Conservation (phyloP, 2,888 invertebrate genomes). For the Eristalinus sepulchralis region DNA sequence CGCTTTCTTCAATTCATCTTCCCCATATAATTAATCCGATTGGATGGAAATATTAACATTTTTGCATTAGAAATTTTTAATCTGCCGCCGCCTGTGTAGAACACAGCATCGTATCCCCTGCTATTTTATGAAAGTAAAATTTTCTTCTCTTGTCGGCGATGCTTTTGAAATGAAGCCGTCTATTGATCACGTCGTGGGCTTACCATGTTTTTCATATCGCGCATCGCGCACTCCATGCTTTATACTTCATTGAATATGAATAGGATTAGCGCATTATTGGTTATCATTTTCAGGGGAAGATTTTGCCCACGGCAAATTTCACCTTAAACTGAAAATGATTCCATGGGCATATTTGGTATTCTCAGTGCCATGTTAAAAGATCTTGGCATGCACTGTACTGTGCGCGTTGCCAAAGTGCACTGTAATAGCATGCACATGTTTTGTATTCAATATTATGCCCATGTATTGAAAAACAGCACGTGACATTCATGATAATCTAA, state of each 20-base stretch:
- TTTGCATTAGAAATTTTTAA: slow-evolving; percentile 31
- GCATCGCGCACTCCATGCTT: slow-evolving; percentile 35
- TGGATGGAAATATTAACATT: slow-evolving; percentile 44
- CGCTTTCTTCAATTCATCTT: slow-evolving; percentile 47
- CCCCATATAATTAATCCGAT: slow-evolving; percentile 44
- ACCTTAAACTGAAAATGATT: background rate
- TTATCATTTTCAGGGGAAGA: background rate
- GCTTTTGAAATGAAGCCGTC: slow-evolving; percentile 60
- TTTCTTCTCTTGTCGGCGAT: slow-evolving; percentile 26
- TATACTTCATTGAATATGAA: slow-evolving; percentile 29
- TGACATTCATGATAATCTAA: background rate
- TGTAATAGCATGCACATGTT: background rate
- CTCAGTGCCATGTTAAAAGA: background rate
- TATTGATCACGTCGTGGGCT: slow-evolving; percentile 15
- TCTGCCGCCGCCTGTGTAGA: slow-evolving; percentile 2
- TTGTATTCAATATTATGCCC: background rate
- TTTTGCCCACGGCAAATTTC: background rate
- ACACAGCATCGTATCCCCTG: slow-evolving; percentile 16
- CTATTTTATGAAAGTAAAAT: slow-evolving; percentile 61
- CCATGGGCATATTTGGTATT: background rate
- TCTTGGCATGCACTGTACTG: background rate
- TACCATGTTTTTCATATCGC: slow-evolving; percentile 57
- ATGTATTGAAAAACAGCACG: background rate
- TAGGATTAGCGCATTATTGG: background rate
- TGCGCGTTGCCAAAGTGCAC: background rate